Percentiles rank a stretch among this genome's conserved stretches.
These are phyloP conservation scores for Callyntrura guangdongensis DNA, from an alignment of 2,888 invertebrate genomes.

Conservation along the genomic window DNA sequence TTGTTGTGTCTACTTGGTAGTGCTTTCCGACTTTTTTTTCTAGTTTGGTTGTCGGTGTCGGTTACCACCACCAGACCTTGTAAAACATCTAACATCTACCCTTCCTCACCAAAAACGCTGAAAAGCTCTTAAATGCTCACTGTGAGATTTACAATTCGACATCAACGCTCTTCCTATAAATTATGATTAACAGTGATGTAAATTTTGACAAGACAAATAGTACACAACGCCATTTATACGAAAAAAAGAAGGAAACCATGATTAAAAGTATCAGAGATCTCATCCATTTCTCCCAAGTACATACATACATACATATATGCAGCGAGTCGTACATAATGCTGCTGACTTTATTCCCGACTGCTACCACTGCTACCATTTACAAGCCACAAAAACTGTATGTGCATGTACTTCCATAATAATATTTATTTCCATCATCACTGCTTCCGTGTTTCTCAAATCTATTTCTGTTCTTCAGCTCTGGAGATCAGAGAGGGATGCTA, in stretches of 20 bases:
- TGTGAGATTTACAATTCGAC: not conserved
- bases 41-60: not conserved
- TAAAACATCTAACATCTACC: not conserved
- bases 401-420: conserved; percentile 8
- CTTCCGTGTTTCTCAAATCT: conserved; percentile 35
- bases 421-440: conserved; percentile 35
- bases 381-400: not conserved
- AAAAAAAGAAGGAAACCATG: not conserved
- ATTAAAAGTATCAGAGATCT: not conserved
- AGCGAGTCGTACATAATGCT: not conserved
- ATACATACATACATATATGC: not conserved
- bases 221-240: no score
- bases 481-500: conserved; percentile 24
- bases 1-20: not conserved
- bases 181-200: not conserved
- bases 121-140: not conserved
- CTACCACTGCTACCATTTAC: not conserved
- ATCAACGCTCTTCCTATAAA: not conserved
- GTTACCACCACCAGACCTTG: not conserved
- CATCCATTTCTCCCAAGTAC: not conserved
- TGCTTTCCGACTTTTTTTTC: conserved; percentile 28
- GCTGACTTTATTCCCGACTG: no score
- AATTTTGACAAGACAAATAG: no score
- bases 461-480: not conserved
- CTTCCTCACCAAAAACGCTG: not conserved